Percentiles rank a stretch among this genome's conserved stretches.
phyloP scores from a whole-genome alignment of 2,797 vertebrate genomes.

The Salarias fasciatus region DNA sequence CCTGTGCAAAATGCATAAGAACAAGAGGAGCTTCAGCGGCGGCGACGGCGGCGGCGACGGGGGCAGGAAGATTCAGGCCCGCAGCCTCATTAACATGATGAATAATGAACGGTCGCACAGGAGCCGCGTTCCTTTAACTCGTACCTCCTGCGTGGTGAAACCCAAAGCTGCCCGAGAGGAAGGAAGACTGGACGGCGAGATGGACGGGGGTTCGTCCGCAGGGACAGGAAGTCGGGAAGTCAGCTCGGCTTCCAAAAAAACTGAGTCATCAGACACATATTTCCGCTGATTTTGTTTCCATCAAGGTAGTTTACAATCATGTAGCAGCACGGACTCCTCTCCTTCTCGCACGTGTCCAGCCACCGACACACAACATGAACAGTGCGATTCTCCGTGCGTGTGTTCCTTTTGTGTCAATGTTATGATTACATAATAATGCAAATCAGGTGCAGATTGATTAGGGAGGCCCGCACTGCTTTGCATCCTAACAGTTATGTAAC shows the following conservation, averaged over 20 bases:
- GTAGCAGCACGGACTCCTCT: no score
- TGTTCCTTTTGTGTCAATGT: no score
- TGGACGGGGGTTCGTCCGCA: no score
- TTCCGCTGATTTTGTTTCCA: no score
- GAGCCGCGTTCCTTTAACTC: slow-evolving; percentile 1
- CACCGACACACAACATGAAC: no score
- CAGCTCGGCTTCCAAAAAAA: slow-evolving; percentile 17
- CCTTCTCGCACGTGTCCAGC: no score
- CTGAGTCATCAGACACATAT: slow-evolving; percentile 1
- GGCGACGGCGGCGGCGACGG: slow-evolving; percentile 7
- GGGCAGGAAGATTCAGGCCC: slow-evolving; percentile 9
- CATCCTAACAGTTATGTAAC: neutral
- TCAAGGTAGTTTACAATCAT: no score
- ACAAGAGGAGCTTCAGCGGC: slow-evolving; percentile 2
- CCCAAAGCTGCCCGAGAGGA: slow-evolving; percentile 11
- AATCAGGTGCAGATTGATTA: neutral
- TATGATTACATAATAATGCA: no score
- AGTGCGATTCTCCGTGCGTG: no score
- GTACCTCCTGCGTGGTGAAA: slow-evolving; percentile 26
- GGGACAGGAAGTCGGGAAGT: slow-evolving; percentile 6
- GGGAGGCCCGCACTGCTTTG: neutral
- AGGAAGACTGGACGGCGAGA: slow-evolving; percentile 6
- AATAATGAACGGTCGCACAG: slow-evolving; percentile 42
- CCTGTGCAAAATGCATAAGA: slow-evolving; percentile 16
- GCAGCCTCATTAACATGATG: slow-evolving; percentile 34